Evolutionary conservation across 2,797 vertebrate species (phyloP), one percentile per base, ranked within the genome.

Genomic region (Dallia pectoralis): DNA sequence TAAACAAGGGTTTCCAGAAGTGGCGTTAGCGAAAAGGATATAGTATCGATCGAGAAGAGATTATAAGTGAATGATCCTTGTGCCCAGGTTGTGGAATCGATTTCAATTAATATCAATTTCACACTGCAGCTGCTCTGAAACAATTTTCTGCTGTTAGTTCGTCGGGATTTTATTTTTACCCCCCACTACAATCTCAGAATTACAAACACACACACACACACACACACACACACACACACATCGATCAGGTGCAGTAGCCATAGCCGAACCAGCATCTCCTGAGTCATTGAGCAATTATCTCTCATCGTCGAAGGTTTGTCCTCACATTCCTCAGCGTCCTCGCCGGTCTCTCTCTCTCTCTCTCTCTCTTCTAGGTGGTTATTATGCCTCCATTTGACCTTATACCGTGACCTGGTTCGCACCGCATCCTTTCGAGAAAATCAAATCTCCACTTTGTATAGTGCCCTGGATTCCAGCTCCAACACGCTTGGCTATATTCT

Each of bases 31-130:
- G 81, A 84, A 80, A 82, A 81, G 78, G 78, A 72, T 83, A 76
- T 78, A 77, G 82, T 90, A 92, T 93, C 88, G 91, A 93, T 88
- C 87, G 83, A 89, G 84, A 81, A 84, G 77, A 89, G 86, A 91
- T 92, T 89, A 89, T 86, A 89, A 92, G 90, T 91, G 89, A 93
- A 93, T 92, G 91, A 90, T 87, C 90, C 88, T 27, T 91, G 87
- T 86, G 87, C 79, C 86, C 83, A 87, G 85, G 91, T 89, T 91
- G 84, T 88, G 89, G 87, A 91, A 93, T 93, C 91, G 88, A 93
- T 92, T 93, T 91, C 79, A 91, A 91, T 93, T 93, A 89, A 90
- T 88, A 91, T 87, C 82, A 87, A 85, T 90, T 91, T 91, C 85
- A 88, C 86, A 87, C 81, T 84, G 87, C 87, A 90, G 86, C 88